Conservation (phyloP, 2,888 invertebrate genomes). For the Hirtodrosophila duncani region DNA sequence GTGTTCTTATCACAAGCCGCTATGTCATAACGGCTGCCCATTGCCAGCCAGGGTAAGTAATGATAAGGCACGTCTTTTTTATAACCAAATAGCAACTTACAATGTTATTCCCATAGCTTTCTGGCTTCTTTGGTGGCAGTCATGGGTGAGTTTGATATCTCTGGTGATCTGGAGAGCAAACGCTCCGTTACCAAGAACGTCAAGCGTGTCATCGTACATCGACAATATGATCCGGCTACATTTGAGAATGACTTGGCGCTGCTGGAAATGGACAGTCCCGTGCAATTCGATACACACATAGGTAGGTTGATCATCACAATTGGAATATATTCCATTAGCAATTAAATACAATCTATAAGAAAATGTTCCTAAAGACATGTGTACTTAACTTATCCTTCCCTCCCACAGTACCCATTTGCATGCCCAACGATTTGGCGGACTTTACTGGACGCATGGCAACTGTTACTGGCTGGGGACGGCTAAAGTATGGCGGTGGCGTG, state of each 20-base stretch:
- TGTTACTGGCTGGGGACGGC: slow-evolving; percentile 94
- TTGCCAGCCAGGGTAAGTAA: slow-evolving; percentile 91
- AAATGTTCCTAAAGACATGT: not conserved
- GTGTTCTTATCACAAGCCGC: slow-evolving; percentile 91
- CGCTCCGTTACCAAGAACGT: slow-evolving; percentile 90
- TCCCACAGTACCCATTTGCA: slow-evolving; percentile 89
- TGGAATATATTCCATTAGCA: not conserved
- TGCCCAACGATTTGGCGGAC: slow-evolving; percentile 88
- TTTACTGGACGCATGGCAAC: slow-evolving; percentile 92
- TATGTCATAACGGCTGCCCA: slow-evolving; percentile 96
- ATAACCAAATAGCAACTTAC: too few relatives aligned
- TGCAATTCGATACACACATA: slow-evolving; percentile 91
- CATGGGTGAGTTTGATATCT: slow-evolving; percentile 93
- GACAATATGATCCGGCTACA: slow-evolving; percentile 92
- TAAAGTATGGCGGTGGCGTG: slow-evolving; percentile 93
- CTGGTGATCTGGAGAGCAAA: slow-evolving; percentile 88
- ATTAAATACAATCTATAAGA: not conserved
- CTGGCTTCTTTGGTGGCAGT: slow-evolving; percentile 93
- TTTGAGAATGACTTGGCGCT: slow-evolving; percentile 95
- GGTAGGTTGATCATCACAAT: slow-evolving; percentile 78
- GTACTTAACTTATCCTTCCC: too few relatives aligned
- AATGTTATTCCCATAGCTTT: slow-evolving; percentile 81
- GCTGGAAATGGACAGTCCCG: slow-evolving; percentile 89
- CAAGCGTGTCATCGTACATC: slow-evolving; percentile 90
- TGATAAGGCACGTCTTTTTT: too few relatives aligned